These are phyloP conservation scores for Drosophila equinoxialis DNA, from an alignment of 1,140 invertebrate genomes.

Conservation along the genomic window DNA sequence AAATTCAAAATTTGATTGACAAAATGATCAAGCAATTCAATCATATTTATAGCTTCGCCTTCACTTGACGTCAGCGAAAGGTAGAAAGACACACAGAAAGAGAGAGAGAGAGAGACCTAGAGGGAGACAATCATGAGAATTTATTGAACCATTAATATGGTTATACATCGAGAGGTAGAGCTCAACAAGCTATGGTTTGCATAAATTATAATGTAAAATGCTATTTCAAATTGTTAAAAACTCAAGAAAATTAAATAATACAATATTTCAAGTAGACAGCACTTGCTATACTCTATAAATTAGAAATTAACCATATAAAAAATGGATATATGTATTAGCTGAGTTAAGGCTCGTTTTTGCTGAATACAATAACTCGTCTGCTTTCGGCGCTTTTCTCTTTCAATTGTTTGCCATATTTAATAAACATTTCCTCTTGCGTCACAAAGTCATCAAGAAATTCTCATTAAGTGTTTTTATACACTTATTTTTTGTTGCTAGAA, in stretches of 20 bases:
- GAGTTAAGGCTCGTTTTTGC: too few relatives aligned
- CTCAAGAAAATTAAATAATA: slow-evolving; percentile 42
- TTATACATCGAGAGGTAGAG: slow-evolving; percentile 19
- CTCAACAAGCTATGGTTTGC: slow-evolving; percentile 47
- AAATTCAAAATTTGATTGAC: slow-evolving; percentile 70
- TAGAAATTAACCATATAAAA: too few relatives aligned
- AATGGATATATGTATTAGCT: too few relatives aligned
- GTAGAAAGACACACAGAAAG: slow-evolving; percentile 21
- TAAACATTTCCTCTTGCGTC: neutral
- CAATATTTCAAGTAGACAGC: slow-evolving; percentile 17
- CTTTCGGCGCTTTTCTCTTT: too few relatives aligned
- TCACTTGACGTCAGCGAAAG: slow-evolving; percentile 30
- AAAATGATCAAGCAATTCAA: slow-evolving; percentile 52
- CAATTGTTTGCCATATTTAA: neutral
- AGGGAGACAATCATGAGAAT: slow-evolving; percentile 39
- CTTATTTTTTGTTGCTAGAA: neutral
- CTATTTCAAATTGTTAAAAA: slow-evolving; percentile 64
- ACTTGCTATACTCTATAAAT: slow-evolving; percentile 38
- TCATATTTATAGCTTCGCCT: slow-evolving; percentile 75
- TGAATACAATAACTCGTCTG: too few relatives aligned
- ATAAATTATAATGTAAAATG: slow-evolving; percentile 78
- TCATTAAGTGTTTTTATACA: neutral
- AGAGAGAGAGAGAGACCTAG: slow-evolving; percentile 46
- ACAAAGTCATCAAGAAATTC: neutral
- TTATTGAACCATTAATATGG: slow-evolving; percentile 65